Conservation (phyloP, 2,113 vertebrate species). For the Rhinichthys klamathensis region DNA sequence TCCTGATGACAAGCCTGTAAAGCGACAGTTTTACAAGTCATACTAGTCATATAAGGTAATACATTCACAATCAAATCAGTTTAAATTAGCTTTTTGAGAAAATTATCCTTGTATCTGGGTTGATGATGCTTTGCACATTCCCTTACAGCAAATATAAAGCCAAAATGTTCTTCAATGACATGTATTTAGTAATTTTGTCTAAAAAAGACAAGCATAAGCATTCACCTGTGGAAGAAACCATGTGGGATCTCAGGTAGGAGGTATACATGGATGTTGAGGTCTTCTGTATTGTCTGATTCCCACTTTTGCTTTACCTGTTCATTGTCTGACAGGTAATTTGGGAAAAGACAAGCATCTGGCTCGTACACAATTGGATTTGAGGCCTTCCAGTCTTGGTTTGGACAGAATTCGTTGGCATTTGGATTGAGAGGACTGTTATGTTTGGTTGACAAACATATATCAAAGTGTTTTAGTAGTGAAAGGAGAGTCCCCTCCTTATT, state of each 20-base stretch:
- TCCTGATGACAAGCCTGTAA: slow-evolving; percentile 73
- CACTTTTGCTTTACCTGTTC: slow-evolving; percentile 66
- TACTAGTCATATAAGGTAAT: not conserved
- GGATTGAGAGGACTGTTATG: slow-evolving; percentile 58
- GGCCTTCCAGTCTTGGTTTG: slow-evolving; percentile 58
- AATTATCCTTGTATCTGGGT: not conserved
- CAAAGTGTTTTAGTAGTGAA: slow-evolving; percentile 73
- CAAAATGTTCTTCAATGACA: not conserved
- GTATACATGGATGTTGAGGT: slow-evolving; percentile 69
- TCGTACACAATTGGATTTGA: not conserved
- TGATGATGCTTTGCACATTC: not conserved
- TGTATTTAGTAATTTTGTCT: not conserved
- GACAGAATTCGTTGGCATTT: slow-evolving; percentile 68
- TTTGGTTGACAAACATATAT: slow-evolving; percentile 72
- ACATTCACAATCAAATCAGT: not conserved
- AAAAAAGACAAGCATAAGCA: not conserved
- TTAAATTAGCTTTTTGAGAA: not conserved
- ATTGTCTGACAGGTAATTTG: slow-evolving; percentile 67
- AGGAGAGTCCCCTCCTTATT: slow-evolving; percentile 68
- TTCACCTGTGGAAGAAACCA: slow-evolving; percentile 76
- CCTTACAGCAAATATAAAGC: not conserved
- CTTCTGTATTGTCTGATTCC: slow-evolving; percentile 67
- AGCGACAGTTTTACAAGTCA: not conserved
- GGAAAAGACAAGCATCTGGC: slow-evolving; percentile 69
- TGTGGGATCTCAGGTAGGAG: slow-evolving; percentile 73